phyloP scores from a whole-genome alignment of 2,888 invertebrate species.

The Drosophila longiperda region DNA sequence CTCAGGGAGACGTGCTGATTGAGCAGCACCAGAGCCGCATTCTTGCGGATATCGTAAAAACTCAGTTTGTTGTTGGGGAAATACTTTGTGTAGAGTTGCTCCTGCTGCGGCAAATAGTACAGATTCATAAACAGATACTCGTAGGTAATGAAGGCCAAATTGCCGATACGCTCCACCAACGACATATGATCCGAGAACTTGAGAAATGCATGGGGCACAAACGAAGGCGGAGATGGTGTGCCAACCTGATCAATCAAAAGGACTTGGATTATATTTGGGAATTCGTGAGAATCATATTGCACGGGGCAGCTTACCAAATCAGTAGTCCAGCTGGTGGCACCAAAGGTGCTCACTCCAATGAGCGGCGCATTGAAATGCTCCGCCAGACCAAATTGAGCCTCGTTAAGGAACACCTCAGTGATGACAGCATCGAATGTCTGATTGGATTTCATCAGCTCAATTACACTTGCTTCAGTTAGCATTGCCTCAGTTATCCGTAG shows the following conservation, averaged over 20 bases:
- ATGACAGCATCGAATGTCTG: conserved; percentile 84
- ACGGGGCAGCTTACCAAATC: conserved; percentile 64
- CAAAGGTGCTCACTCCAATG: conserved; percentile 78
- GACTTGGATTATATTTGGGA: neutral
- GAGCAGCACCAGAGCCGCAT: conserved; percentile 80
- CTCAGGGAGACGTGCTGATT: conserved; percentile 83
- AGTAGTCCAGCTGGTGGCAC: conserved; percentile 81
- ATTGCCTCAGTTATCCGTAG: conserved; percentile 61
- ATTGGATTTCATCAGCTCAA: conserved; percentile 76
- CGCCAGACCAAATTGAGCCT: conserved; percentile 83
- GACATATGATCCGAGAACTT: conserved; percentile 83
- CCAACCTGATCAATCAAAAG: conserved; percentile 53
- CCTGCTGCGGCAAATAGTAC: conserved; percentile 80
- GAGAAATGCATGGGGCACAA: conserved; percentile 77
- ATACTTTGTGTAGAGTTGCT: conserved; percentile 68
- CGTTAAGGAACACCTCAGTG: conserved; percentile 83
- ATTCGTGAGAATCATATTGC: no score
- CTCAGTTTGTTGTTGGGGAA: conserved; percentile 75
- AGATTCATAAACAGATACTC: conserved; percentile 67
- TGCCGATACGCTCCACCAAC: conserved; percentile 80
- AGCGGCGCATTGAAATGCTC: conserved; percentile 82
- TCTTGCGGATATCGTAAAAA: conserved; percentile 71
- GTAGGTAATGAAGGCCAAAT: conserved; percentile 72
- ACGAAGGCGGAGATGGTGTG: conserved; percentile 82
- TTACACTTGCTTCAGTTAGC: conserved; percentile 63